Base-by-base conservation (phyloP, 2,113 vertebrate species). In the Cairina moschata region DNA sequence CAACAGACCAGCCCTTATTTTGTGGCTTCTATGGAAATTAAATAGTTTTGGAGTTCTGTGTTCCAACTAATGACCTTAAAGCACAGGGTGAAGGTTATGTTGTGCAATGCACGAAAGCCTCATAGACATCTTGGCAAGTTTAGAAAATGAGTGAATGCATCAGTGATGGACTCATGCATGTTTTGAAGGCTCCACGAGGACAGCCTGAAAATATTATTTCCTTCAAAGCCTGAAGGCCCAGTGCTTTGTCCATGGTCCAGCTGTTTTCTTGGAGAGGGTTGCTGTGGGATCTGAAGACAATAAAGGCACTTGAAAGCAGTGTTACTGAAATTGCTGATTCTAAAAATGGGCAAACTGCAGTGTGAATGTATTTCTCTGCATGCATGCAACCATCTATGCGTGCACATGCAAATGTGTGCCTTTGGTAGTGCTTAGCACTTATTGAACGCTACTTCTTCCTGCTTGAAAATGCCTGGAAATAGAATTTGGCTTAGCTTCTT, bases 351-450 rank as follows among this genome's bases (percentile, higher is more conserved):
- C n/a, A 80, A 22, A 50, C 18, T 81, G 36, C 7, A n/a, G 12
- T 60, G 44, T 54, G 77, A 74, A 46, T 26, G 13, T 11, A 13
- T 73, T 83, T 73, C 72, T 90, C 15, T 55, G 74, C 11, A 2
- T 8, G 9, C 2, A 2, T 28, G 36, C n/a, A 73, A 38, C 42
- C 42, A 54, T 26, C 18, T 1, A 0, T 58, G 58, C 1, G 0
- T 66, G 28, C 50, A 28, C 22, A 28, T 72, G 75, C n/a, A 40
- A 25, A 38, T 17, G 17, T 22, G 54, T 77, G 48, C 71, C 34
- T 67, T 84, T 60, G 22, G 58, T 59, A 82, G 34, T 34, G 29
- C 48, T 71, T 50, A 81, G 38, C 54, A 31, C 34, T 67, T 46
- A 56, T 2, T 16, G 29, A 83, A 21, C 10, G 1, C 15, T 60